Percentiles rank a stretch among this genome's conserved stretches.
These are phyloP conservation scores for Ceratina calcarata DNA, from an alignment of 1,140 invertebrate genomes.

Conservation along the genomic window DNA sequence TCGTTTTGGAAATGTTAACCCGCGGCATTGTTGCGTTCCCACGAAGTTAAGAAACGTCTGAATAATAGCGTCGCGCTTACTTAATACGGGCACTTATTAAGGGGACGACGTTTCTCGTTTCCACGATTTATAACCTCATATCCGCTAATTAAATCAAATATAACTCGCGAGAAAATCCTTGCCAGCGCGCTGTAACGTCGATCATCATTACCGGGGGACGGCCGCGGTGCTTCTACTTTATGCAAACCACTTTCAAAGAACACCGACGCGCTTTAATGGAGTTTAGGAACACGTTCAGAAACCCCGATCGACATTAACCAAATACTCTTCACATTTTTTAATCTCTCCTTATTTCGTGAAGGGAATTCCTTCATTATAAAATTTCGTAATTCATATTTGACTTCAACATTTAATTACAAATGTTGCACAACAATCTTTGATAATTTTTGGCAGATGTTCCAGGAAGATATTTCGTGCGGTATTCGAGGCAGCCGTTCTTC, in stretches of 20 bases:
- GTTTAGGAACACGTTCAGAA: conserved; percentile 32
- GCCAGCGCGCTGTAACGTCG: conserved; percentile 27
- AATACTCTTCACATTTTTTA: neutral
- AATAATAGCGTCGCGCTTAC: conserved; percentile 40
- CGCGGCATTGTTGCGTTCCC: neutral
- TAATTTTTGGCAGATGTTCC: too few relatives aligned
- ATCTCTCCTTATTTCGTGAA: too few relatives aligned
- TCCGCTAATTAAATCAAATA: conserved; percentile 50
- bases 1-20: neutral
- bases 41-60: conserved; percentile 12
- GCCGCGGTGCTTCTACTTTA: conserved; percentile 36
- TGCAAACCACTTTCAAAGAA: conserved; percentile 48
- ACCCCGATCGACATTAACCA: conserved; percentile 45
- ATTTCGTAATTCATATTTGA: too few relatives aligned
- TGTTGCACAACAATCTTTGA: too few relatives aligned
- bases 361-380: too few relatives aligned
- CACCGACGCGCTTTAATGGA: conserved; percentile 42
- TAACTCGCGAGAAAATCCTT: conserved; percentile 32
- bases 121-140: conserved; percentile 50
- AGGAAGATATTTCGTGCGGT: too few relatives aligned
- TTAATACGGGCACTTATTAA: conserved; percentile 48
- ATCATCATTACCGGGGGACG: conserved; percentile 40
- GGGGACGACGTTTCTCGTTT: conserved; percentile 43
- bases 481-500: too few relatives aligned
- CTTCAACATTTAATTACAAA: too few relatives aligned